Evolutionary conservation across 2,113 vertebrate genomes (phyloP), one percentile per base, ranked within the genome.

Genomic region (Vicugna pacos): DNA sequence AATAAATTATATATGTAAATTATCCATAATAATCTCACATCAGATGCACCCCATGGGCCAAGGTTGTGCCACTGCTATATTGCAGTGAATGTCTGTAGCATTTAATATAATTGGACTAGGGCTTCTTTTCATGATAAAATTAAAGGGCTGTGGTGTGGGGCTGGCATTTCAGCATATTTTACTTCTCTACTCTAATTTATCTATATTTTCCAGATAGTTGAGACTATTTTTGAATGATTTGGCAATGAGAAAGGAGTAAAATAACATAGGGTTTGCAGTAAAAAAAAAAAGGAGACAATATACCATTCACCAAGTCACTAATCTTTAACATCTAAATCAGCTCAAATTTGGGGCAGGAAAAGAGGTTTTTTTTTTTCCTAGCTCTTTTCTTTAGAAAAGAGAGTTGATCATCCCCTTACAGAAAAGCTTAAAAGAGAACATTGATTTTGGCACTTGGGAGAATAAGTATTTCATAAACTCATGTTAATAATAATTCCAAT

Each of bases 371-470:
- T 52, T 22, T 22, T 20, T 22, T 11, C 5, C n/a, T 26, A 77
- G 6, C 12, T 1, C 15, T 42, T 32, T 62, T 56, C 60, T 94
- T 76, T 67, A 67, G 38, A 42, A 42, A 42, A 42, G 38, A 42
- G 38, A 42, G 17, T 9, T 62, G 15, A 83, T 85, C 1, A 22
- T 86, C 19, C 83, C 48, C n/a, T 69, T 64, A 52, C 38, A 94
- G 91, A 77, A 75, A 81, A 65, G 3, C 28, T 73, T 70, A 48
- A 60, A 79, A 58, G 48, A 88, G 17, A 13, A 60, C 13, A 52
- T 24, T 80, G 65, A 80, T 67, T 91, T 90, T 56, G 48, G 16
- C 48, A 89, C 17, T 85, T 97, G 76, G 1, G n/a, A 93, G 95
- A 73, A 54, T 60, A 76, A 60, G 3, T 64, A 56, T 73, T 89